phyloP scores from a whole-genome alignment of 2,797 vertebrate genomes.

The Australoheros facetus region DNA sequence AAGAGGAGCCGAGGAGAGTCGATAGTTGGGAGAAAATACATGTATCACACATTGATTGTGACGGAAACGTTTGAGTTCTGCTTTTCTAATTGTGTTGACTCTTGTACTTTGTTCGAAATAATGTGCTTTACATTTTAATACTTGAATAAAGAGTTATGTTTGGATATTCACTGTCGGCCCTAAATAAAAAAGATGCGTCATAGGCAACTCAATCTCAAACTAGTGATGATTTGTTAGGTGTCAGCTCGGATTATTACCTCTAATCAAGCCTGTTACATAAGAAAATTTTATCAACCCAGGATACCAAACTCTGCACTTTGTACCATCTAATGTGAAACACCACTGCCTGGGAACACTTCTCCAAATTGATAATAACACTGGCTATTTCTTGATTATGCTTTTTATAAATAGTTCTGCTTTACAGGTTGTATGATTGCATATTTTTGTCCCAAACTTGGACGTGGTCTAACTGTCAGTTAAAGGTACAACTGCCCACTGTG shows the following conservation, averaged over 20 bases:
- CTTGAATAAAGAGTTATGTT: constrained; percentile 87
- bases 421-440: no score
- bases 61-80: constrained; percentile 72
- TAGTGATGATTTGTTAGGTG: constrained; percentile 31
- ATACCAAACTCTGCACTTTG: background rate
- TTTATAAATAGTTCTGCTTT: no score
- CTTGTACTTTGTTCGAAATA: constrained; percentile 80
- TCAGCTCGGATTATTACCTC: background rate
- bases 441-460: no score
- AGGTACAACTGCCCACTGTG: no score
- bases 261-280: background rate
- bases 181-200: constrained; percentile 36
- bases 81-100: constrained; percentile 85
- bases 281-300: background rate
- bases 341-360: background rate
- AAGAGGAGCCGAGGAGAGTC: constrained; percentile 49
- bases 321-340: background rate
- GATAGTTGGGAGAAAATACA: constrained; percentile 50
- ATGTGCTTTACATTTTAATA: constrained; percentile 88
- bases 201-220: constrained; percentile 12
- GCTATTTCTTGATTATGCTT: background rate
- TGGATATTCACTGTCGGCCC: constrained; percentile 44
- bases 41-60: constrained; percentile 75
- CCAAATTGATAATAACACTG: background rate
- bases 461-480: no score